phyloP scores from a whole-genome alignment of 2,113 vertebrate species.

The Micromys minutus region DNA sequence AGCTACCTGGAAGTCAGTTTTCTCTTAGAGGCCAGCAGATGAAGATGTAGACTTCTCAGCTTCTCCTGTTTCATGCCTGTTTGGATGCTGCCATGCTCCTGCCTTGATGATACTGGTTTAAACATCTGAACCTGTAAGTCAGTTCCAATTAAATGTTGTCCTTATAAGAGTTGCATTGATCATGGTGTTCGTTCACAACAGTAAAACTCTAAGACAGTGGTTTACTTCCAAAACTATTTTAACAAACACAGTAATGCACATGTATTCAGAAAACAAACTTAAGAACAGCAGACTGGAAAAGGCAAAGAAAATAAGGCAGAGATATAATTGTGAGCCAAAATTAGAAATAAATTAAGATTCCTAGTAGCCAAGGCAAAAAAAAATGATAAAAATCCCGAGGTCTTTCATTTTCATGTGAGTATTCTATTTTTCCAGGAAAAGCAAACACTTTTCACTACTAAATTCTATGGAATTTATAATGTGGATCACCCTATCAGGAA shows the following conservation, averaged over 20 bases:
- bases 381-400: neutral
- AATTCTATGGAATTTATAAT: constrained; percentile 54
- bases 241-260: constrained; percentile 16
- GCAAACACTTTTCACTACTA: constrained; percentile 33
- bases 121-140: no score
- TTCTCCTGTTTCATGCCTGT: no score
- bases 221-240: constrained; percentile 39
- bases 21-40: no score
- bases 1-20: no score
- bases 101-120: no score
- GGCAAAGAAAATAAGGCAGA: constrained; percentile 12
- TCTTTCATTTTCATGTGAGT: neutral
- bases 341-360: neutral
- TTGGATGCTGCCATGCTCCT: no score
- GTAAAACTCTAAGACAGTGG: no score
- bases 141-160: no score
- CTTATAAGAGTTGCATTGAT: no score
- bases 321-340: neutral
- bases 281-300: neutral
- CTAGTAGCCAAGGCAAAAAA: neutral
- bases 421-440: constrained; percentile 21
- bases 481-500: constrained; percentile 52
- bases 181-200: no score
- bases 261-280: constrained; percentile 24
- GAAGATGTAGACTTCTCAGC: no score